These are phyloP conservation scores for Maconellicoccus hirsutus DNA, from an alignment of 1,140 invertebrate species.

Conservation along the genomic window DNA sequence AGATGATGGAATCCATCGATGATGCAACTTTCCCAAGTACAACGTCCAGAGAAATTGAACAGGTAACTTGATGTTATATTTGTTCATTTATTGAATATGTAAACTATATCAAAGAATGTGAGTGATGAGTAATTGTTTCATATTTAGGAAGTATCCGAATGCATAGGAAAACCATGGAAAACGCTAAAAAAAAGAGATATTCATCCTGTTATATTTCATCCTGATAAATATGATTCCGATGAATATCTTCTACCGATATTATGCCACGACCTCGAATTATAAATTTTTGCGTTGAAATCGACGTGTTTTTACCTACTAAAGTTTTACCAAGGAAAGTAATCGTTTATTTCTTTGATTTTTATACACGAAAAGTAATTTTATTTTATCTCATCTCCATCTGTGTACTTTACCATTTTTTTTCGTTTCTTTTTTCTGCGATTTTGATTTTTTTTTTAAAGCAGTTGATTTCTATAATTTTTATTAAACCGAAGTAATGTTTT, in stretches of 20 bases:
- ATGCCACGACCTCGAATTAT: not conserved
- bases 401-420: not conserved
- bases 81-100: too few relatives aligned
- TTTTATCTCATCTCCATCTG: not conserved
- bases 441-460: not conserved
- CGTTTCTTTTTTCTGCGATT: not conserved
- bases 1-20: not conserved
- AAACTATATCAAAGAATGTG: too few relatives aligned
- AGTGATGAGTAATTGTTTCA: not conserved
- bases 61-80: not conserved
- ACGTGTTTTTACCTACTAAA: not conserved
- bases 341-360: too few relatives aligned
- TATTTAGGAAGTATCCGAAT: slow-evolving; percentile 24
- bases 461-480: not conserved
- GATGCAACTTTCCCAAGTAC: not conserved
- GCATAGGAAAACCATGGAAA: slow-evolving; percentile 24
- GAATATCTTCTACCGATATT: not conserved
- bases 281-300: not conserved
- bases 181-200: slow-evolving; percentile 16
- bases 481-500: not conserved
- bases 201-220: slow-evolving; percentile 11
- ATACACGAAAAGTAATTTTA: not conserved
- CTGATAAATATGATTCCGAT: slow-evolving; percentile 15
- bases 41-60: not conserved
- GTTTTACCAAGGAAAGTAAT: too few relatives aligned